These are phyloP conservation scores for Chalcosyrphus nemorum DNA, from an alignment of 2,888 invertebrate genomes.

Conservation along the genomic window DNA sequence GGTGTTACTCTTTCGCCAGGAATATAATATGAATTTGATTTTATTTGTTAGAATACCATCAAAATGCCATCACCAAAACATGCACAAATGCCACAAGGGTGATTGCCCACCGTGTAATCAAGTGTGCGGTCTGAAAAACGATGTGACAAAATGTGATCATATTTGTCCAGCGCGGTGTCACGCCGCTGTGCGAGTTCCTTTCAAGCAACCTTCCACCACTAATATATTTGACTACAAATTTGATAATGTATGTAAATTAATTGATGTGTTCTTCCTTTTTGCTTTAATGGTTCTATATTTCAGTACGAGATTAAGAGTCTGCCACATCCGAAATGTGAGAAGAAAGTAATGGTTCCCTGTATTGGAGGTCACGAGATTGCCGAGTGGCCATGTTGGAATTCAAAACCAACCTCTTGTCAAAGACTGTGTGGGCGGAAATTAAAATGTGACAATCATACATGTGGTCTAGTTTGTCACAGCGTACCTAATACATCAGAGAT, in stretches of 20 bases:
- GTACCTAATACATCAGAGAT: slow-evolving; percentile 83
- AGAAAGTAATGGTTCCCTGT: slow-evolving; percentile 88
- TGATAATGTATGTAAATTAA: slow-evolving; percentile 81
- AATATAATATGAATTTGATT: not conserved
- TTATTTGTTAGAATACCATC: slow-evolving; percentile 84
- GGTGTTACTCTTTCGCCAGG: slow-evolving; percentile 73
- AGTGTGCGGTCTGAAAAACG: slow-evolving; percentile 85
- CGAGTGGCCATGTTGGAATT: slow-evolving; percentile 87
- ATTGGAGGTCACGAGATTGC: slow-evolving; percentile 88
- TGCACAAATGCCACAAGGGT: slow-evolving; percentile 91
- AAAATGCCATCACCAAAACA: slow-evolving; percentile 93
- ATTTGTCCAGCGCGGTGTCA: slow-evolving; percentile 89
- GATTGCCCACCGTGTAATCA: slow-evolving; percentile 92
- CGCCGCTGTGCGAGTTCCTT: slow-evolving; percentile 86
- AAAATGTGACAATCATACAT: slow-evolving; percentile 90
- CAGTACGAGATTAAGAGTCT: slow-evolving; percentile 83
- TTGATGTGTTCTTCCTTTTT: not conserved
- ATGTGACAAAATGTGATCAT: slow-evolving; percentile 83
- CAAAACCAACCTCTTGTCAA: slow-evolving; percentile 89
- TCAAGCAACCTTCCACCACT: slow-evolving; percentile 84
- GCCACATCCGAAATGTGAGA: slow-evolving; percentile 88
- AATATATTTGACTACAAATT: slow-evolving; percentile 85
- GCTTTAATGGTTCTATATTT: not conserved
- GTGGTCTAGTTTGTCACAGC: slow-evolving; percentile 88
- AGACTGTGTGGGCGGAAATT: slow-evolving; percentile 88